A percentile compares a stretch with the other conserved stretches of the same genome.
Evolutionary conservation across 2,797 vertebrate genomes (phyloP).

Genomic region (Myoxocephalus aenaeus): DNA sequence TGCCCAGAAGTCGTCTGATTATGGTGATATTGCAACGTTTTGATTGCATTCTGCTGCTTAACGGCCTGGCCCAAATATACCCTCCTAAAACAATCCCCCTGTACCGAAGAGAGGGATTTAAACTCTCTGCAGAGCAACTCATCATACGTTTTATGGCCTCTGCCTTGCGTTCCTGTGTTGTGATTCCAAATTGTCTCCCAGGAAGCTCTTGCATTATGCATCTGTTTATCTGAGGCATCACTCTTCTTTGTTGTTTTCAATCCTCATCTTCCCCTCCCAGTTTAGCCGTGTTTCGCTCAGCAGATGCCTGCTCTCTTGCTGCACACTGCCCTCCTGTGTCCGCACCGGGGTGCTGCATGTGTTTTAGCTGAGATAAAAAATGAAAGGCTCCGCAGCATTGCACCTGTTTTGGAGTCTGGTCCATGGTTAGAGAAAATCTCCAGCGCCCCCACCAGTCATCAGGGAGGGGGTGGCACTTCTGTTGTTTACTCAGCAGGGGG

Average conservation of each 20-base stretch:
- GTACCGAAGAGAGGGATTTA: constrained; percentile 51
- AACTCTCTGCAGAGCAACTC: constrained; percentile 58
- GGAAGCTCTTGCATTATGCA: constrained; percentile 77
- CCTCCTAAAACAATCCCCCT: constrained; percentile 48
- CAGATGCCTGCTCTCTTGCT: constrained; percentile 52
- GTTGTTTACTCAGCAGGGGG: constrained; percentile 78
- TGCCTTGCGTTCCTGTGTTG: constrained; percentile 64
- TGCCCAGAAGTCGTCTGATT: constrained; percentile 53
- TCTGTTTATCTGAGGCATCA: constrained; percentile 76
- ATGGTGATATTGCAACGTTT: constrained; percentile 47
- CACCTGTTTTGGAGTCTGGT: constrained; percentile 80
- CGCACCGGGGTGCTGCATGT: constrained; percentile 38
- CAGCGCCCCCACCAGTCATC: constrained; percentile 66
- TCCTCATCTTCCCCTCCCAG: constrained; percentile 43
- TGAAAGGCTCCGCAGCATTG: constrained; percentile 80
- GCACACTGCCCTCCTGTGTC: constrained; percentile 78
- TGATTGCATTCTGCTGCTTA: constrained; percentile 57
- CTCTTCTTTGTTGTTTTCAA: constrained; percentile 60
- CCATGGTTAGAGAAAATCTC: constrained; percentile 78
- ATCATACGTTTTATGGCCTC: constrained; percentile 63
- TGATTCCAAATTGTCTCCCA: constrained; percentile 71
- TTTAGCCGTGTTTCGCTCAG: constrained; percentile 59
- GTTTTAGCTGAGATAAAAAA: constrained; percentile 64
- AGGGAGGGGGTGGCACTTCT: constrained; percentile 67
- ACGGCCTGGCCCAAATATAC: constrained; percentile 45